Evolutionary conservation across 2,888 invertebrate genomes (phyloP).

Genomic region (Trypoxylon attenuatum): DNA sequence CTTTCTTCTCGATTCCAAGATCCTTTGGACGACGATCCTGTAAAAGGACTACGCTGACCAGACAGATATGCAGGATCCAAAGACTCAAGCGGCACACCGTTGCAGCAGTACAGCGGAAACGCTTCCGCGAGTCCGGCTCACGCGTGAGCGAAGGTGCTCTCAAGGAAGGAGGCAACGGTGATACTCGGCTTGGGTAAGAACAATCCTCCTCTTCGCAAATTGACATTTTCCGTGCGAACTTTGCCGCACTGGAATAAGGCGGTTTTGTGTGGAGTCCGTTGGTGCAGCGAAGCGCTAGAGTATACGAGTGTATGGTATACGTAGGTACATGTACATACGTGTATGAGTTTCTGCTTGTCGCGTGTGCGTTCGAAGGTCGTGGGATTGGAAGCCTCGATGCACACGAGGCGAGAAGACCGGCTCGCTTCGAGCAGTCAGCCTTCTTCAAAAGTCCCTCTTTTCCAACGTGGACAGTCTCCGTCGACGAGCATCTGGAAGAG

Average conservation of each 20-base stretch:
- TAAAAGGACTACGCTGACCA: no score
- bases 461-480: conserved; percentile 4
- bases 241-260: conserved; percentile 6
- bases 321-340: no score
- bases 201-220: conserved; percentile 27
- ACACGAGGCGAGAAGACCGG: neutral
- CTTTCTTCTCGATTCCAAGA: neutral
- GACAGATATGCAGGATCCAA: no score
- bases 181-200: conserved; percentile 28
- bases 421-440: conserved; percentile 47
- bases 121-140: no score
- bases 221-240: conserved; percentile 34
- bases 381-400: conserved; percentile 29
- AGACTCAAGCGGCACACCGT: no score
- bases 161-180: conserved; percentile 8
- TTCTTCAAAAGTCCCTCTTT: conserved; percentile 31
- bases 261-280: conserved; percentile 25
- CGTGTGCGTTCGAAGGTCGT: conserved; percentile 46
- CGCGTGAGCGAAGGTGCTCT: no score
- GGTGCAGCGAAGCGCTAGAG: neutral
- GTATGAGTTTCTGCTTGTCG: neutral
- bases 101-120: no score
- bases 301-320: no score
- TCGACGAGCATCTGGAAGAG: conserved; percentile 6
- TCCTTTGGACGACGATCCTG: neutral